Base-by-base conservation (phyloP, 2,797 vertebrate genomes). In the Crenichthys baileyi region DNA sequence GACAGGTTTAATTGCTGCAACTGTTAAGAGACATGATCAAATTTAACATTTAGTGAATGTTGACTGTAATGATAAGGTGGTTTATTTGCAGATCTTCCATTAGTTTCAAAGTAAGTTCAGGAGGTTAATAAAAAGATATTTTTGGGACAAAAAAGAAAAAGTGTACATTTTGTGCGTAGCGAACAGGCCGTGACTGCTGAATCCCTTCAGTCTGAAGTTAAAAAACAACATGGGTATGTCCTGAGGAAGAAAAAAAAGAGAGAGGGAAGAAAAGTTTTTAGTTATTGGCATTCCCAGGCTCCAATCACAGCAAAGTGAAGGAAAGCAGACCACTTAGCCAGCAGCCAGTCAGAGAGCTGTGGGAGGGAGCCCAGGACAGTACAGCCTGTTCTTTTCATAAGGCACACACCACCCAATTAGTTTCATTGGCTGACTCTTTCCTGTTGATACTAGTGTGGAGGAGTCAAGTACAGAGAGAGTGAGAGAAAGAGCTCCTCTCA, bases 311-410 rank as follows among this genome's bases (percentile, higher is more conserved):
- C 67, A 26, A 72, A 85, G 88, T 72, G 72, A 85, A 83, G 83
- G 86, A 94, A 95, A 95, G 94, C 95, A 95, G 91, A 93, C 95
- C 95, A 96, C 95, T 94, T 89, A 92, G 73, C 36, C 82, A 56
- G 12, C 82, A 94, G 91, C 95, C 95, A 96, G 87, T 96, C 83
- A 93, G 83, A 83, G 83, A 75, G 75, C 79, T 26, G 91, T 86
- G 88, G 92, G 93, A 90, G 93, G 90, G 92, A 91, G 60, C 63
- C 68, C 0, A 0, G 83, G 81, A 91, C 86, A 90, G 95, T 93
- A 96, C 95, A 95, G 91, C 86, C 92, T 95, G 95, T 96, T 94
- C 95, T 95, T 94, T 94, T 93, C 88, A 93, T 82, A 88, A 90
- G 92, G 90, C 91, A 90, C 95, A 94, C 90, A 92, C 93, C 93